Evolutionary conservation across 2,797 vertebrate genomes (phyloP).

Genomic region (Odontamblyopus lacepedii): DNA sequence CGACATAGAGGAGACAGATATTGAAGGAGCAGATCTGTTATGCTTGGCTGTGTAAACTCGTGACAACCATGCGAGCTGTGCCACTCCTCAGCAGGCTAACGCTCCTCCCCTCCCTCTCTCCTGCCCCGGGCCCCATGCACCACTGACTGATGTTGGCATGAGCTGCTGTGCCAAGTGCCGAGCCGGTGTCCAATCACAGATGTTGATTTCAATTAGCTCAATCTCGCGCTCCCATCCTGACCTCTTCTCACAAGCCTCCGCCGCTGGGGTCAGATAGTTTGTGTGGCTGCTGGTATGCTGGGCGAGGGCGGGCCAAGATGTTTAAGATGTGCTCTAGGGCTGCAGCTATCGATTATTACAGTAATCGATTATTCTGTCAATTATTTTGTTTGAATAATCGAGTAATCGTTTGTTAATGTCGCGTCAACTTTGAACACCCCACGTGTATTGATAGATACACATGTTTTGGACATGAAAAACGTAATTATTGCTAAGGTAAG

Average conservation of each 20-base stretch:
- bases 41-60: conserved; percentile 31
- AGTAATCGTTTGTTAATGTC: no score
- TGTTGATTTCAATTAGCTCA: conserved; percentile 81
- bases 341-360: no score
- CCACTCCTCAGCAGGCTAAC: conserved; percentile 57
- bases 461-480: no score
- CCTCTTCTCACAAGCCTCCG: conserved; percentile 45
- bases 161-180: conserved; percentile 65
- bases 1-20: background rate
- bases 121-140: conserved; percentile 48
- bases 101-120: no score
- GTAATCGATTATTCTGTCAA: no score
- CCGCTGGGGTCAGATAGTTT: conserved; percentile 56
- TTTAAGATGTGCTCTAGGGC: conserved; percentile 52
- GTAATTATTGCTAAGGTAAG: no score
- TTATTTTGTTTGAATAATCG: no score
- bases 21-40: conserved; percentile 2
- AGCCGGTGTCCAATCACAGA: conserved; percentile 65
- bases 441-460: no score
- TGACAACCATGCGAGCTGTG: conserved; percentile 56
- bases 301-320: conserved; percentile 55
- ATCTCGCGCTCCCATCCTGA: conserved; percentile 65
- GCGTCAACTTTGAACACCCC: no score
- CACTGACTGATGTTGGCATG: conserved; percentile 73
- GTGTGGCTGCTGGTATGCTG: conserved; percentile 47